Evolutionary conservation across 1,140 invertebrate species (phyloP).

Genomic region (Mizuhopecten yessoensis): DNA sequence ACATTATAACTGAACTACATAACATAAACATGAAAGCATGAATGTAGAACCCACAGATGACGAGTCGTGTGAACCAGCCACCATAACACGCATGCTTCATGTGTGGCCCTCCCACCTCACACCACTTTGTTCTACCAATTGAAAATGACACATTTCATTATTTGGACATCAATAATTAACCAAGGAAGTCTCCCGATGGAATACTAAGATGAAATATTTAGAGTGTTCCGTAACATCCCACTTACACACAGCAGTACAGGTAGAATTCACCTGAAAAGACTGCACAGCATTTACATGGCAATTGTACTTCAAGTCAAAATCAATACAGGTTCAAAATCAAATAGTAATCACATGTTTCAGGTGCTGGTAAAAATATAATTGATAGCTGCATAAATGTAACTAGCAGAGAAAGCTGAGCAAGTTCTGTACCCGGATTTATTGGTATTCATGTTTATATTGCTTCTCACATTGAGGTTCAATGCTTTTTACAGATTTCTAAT

Average conservation of each 20-base stretch:
- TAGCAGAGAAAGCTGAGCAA: not conserved
- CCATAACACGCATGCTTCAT: not conserved
- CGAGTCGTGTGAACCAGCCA: not conserved
- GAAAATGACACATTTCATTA: not conserved
- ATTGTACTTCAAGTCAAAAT: not conserved
- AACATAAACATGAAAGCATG: too few relatives aligned
- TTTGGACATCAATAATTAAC: not conserved
- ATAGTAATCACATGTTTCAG: not conserved
- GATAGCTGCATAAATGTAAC: not conserved
- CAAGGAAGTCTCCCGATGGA: not conserved
- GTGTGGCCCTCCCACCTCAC: not conserved
- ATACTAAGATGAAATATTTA: conserved; percentile 16
- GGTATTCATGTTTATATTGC: not conserved
- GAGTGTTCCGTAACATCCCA: not conserved
- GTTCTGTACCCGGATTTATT: not conserved
- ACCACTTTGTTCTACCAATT: not conserved
- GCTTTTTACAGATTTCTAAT: not conserved
- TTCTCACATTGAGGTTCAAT: not conserved
- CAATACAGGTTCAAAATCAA: not conserved
- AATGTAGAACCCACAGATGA: not conserved
- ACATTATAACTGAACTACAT: too few relatives aligned
- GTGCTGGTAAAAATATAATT: not conserved
- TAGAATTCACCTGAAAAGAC: not conserved
- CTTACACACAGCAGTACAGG: not conserved
- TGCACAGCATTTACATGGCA: too few relatives aligned